A percentile compares a stretch with the other conserved stretches of the same genome.
These are phyloP conservation scores for Trichogramma pretiosum DNA, from an alignment of 1,140 invertebrate genomes.

Conservation along the genomic window DNA sequence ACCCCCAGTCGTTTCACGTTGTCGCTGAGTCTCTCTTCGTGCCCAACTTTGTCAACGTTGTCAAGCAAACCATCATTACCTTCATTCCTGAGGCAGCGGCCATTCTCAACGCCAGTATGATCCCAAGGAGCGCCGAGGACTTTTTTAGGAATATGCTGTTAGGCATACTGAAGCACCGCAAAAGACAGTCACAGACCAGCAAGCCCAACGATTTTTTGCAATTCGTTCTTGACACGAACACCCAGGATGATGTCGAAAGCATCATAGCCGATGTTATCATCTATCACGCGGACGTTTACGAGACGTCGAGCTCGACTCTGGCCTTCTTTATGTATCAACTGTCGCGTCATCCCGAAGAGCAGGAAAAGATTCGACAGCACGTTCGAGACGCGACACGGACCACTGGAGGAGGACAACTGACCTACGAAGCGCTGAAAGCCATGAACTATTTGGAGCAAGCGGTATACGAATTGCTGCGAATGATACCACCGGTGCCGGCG, in stretches of 20 bases:
- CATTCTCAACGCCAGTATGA: slow-evolving; percentile 1
- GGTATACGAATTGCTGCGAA: slow-evolving; percentile 39
- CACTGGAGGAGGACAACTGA: slow-evolving; percentile 44
- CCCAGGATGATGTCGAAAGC: slow-evolving; percentile 19
- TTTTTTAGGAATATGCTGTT: slow-evolving; percentile 16
- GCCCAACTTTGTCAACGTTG: neutral
- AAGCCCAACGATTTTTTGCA: slow-evolving; percentile 25
- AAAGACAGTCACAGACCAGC: neutral
- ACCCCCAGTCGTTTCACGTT: slow-evolving; percentile 4
- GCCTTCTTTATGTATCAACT: slow-evolving; percentile 23
- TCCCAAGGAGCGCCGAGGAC: slow-evolving; percentile 1
- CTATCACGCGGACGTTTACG: slow-evolving; percentile 42
- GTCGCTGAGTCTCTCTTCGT: slow-evolving; percentile 23
- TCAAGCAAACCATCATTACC: neutral
- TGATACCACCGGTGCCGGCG: slow-evolving; percentile 28
- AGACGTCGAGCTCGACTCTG: slow-evolving; percentile 44
- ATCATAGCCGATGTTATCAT: slow-evolving; percentile 23
- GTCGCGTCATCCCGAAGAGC: slow-evolving; percentile 41
- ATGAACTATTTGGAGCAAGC: slow-evolving; percentile 51
- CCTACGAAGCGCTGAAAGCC: slow-evolving; percentile 49
- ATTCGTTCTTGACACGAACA: slow-evolving; percentile 8
- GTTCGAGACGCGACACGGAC: slow-evolving; percentile 40
- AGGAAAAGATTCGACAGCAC: slow-evolving; percentile 43
- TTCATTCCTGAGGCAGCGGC: neutral
- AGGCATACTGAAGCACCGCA: slow-evolving; percentile 2